Conservation (phyloP, 2,888 invertebrate species). For the Drosophila barbarae region DNA sequence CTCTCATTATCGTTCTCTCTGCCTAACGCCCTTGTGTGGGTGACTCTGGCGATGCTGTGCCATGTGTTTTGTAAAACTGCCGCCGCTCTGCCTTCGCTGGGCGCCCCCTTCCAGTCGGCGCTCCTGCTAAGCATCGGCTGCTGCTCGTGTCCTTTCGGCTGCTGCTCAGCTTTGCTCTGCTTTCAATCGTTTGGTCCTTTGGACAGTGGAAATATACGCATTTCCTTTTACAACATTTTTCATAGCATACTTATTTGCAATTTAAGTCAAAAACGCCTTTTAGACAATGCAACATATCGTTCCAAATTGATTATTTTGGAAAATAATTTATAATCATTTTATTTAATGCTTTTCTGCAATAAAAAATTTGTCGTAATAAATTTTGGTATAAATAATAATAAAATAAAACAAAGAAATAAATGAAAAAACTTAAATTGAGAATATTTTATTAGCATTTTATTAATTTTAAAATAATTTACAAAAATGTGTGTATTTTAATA, state of each 20-base stretch:
- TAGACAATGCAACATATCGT: too few relatives aligned
- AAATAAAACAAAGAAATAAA: too few relatives aligned
- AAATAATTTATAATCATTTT: too few relatives aligned
- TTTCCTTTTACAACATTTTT: background rate
- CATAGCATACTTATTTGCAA: background rate
- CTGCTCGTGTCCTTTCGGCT: constrained; percentile 22
- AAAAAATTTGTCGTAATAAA: too few relatives aligned
- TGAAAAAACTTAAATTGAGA: too few relatives aligned
- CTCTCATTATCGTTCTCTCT: background rate
- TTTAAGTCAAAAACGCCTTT: background rate
- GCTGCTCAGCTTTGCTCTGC: constrained; percentile 20
- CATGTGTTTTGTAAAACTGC: constrained; percentile 35
- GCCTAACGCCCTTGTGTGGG: constrained; percentile 25
- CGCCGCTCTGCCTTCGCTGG: background rate
- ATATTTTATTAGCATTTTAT: too few relatives aligned
- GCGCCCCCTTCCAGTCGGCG: background rate
- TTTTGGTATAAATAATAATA: too few relatives aligned
- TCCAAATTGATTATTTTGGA: too few relatives aligned
- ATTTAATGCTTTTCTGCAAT: too few relatives aligned
- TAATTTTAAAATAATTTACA: too few relatives aligned
- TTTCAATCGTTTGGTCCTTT: constrained; percentile 23
- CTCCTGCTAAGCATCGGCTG: constrained; percentile 1
- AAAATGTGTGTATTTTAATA: too few relatives aligned
- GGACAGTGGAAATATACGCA: constrained; percentile 3
- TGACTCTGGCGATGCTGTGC: constrained; percentile 8